These are phyloP conservation scores for Zele albiditarsus DNA, from an alignment of 2,888 invertebrate genomes.

Conservation along the genomic window DNA sequence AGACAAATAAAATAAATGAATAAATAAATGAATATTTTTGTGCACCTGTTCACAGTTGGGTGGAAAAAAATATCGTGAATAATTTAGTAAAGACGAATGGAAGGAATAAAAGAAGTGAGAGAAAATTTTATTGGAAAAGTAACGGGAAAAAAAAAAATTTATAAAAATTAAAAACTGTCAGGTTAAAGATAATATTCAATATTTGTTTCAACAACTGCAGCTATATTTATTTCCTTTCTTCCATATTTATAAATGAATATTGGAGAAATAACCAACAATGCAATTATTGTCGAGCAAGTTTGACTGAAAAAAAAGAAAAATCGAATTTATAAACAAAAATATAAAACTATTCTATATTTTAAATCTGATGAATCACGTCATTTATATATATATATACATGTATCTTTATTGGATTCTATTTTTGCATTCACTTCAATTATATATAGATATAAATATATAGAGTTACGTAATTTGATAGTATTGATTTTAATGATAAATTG, in stretches of 20 bases:
- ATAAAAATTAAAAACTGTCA: too few relatives aligned
- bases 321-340: background rate
- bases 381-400: background rate
- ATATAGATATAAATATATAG: background rate
- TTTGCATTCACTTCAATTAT: conserved; percentile 15
- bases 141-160: too few relatives aligned
- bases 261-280: background rate
- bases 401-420: conserved; percentile 28
- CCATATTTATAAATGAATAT: background rate
- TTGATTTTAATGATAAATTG: conserved; percentile 2
- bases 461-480: background rate
- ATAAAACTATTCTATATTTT: background rate
- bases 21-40: too few relatives aligned
- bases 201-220: too few relatives aligned
- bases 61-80: too few relatives aligned
- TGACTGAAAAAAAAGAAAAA: background rate
- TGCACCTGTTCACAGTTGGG: too few relatives aligned
- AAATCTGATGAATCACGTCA: conserved; percentile 1
- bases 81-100: too few relatives aligned
- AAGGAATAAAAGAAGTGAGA: too few relatives aligned
- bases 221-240: too few relatives aligned
- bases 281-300: background rate
- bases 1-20: too few relatives aligned
- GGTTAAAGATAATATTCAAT: too few relatives aligned
- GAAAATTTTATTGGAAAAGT: too few relatives aligned